Base-by-base conservation (phyloP, 92 coral and sea anemone genomes). In the Muricea muricata region DNA sequence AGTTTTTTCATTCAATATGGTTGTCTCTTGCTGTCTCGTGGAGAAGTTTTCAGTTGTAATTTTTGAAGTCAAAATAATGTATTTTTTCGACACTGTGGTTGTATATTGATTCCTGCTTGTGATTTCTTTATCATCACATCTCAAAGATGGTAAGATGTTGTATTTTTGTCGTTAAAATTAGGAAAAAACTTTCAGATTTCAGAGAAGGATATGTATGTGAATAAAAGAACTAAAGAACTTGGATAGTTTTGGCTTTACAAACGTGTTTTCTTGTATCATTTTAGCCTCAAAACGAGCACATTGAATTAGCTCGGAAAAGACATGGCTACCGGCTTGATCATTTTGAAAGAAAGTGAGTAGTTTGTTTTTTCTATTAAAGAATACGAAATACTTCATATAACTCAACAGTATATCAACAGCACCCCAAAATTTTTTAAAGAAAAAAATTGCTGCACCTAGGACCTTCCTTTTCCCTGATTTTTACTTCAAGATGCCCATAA, bases 251-350 rank as follows among this genome's bases (percentile, higher is more conserved):
- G n/a, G n/a, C n/a, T n/a, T n/a, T n/a, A n/a, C n/a, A n/a, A n/a
- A n/a, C n/a, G n/a, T n/a, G n/a, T n/a, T n/a, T n/a, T n/a, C n/a
- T n/a, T n/a, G n/a, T n/a, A n/a, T n/a, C n/a, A n/a, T n/a, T 52
- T 41, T 73, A 96, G 99, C 99, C 99, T 68, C 99, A 96, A 68
- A 96, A 96, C 91, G 99, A 96, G 75, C 91, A 92, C 55, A 94
- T 96, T 58, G 99, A 96, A 88, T 97, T 93, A 81, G 91, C 99
- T 10, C 87, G 98, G 56, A 96, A 96, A 65, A 93, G 98, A 46
- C 94, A 94, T 88, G 99, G 99, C 35, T 93, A 93, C 84, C 95
- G 99, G 41, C 89, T 93, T 66, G 99, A 96, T 58, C 97, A 96
- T 67, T 94, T 93, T 81, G 99, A 96, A 56, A 91, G 91, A 87